These are phyloP conservation scores for Astatoreochromis straeleni DNA, from an alignment of 2,113 vertebrate species.

Conservation along the genomic window DNA sequence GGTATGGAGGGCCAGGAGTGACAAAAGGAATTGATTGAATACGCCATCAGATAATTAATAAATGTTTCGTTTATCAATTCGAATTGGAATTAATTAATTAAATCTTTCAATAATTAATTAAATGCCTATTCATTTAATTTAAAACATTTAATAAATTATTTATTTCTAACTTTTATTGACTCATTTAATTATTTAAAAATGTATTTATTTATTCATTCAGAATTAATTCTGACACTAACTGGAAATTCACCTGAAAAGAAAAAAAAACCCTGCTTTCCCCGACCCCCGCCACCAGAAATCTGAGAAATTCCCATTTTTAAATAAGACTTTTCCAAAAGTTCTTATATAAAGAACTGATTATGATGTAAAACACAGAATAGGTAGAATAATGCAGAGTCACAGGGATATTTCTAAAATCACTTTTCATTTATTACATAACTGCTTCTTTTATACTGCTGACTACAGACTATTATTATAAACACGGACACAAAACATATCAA, in stretches of 20 bases:
- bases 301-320: neutral
- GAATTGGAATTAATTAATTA: neutral
- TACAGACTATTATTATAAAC: neutral
- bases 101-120: neutral
- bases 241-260: neutral
- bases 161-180: neutral
- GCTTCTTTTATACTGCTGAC: neutral
- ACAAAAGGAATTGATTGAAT: neutral
- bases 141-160: neutral
- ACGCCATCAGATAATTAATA: neutral
- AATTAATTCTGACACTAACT: neutral
- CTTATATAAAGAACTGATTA: neutral
- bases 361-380: neutral
- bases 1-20: neutral
- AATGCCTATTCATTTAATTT: neutral
- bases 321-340: neutral
- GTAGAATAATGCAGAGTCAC: neutral
- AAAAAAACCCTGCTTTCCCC: rapidly evolving
- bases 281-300: neutral
- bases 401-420: neutral
- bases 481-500: rapidly evolving
- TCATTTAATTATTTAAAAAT: neutral
- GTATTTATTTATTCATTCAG: rapidly evolving
- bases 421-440: neutral
- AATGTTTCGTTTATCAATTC: neutral